Evolutionary conservation across 1,140 invertebrate species (phyloP), one percentile per base, ranked within the genome.

Genomic region (Leptoteleia sp.): DNA sequence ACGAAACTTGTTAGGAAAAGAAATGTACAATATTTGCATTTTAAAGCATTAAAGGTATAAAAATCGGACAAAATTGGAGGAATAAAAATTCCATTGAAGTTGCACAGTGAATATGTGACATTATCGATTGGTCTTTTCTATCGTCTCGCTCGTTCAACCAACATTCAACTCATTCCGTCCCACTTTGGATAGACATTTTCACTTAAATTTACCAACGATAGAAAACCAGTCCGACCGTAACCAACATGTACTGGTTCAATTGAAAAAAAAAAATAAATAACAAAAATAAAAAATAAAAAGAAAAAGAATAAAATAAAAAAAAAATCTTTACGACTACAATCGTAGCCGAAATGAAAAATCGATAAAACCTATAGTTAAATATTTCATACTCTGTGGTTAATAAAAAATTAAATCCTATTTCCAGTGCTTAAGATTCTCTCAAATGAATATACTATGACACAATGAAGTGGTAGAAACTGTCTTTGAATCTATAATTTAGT

Each of bases 221-320:
- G 54, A 68, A 80, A 80, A 82, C 55, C 54, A 68, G 71, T 75
- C 65, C 70, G 50, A 31, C 70, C 70, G 70, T 72, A 76, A 48
- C 65, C 67, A 78, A 61, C 83, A 82, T 84, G 84, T 85, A 86
- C 84, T 84, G 85, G 77, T 80, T 81, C 77, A 54, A 71, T 71
- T 77, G 77, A 81, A n/a, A n/a, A n/a, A n/a, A n/a, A n/a, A n/a
- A n/a, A n/a, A n/a, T n/a, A n/a, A n/a, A n/a, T n/a, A n/a, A n/a
- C n/a, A n/a, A n/a, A n/a, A n/a, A n/a, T n/a, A n/a, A n/a, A n/a
- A n/a, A n/a, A n/a, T n/a, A n/a, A n/a, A n/a, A n/a, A n/a, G n/a
- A n/a, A n/a, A n/a, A n/a, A n/a, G n/a, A n/a, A n/a, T n/a, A n/a
- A n/a, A n/a, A n/a, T n/a, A n/a, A n/a, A n/a, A 84, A 86, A 86